Evolutionary conservation across 2,888 invertebrate species (phyloP), one percentile per base, ranked within the genome.

Genomic region (Epirrita christyi): DNA sequence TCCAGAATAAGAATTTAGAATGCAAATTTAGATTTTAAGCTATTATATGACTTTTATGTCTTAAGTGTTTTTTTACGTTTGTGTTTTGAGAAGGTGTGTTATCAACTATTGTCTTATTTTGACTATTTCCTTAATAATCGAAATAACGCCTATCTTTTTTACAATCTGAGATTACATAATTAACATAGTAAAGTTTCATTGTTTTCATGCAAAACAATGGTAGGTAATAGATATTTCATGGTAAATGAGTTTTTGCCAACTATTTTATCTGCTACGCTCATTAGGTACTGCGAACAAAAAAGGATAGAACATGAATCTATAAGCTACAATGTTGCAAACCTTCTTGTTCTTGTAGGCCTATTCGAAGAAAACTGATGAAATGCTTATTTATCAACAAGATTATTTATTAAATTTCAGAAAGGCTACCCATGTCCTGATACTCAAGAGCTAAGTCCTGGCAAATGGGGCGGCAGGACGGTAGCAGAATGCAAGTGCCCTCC

Each of bases 401-500:
- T 32, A 32, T 28, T 28, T 43, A 7, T 29, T 1, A 0, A 9
- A 5, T 88, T 88, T 13, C 85, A 92, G 92, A 90, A 89, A 84
- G 97, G 97, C 10, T 93, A 95, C 67, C 97, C 97, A 0, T 97
- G 97, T 75, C 96, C 96, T 0, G 95, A 96, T 0, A 96, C 96
- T 8, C 97, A 97, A 94, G 97, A 97, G 84, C 84, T 97, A 28
- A 95, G 95, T 63, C 96, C 96, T 0, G 93, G 82, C 60, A 72
- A 83, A 32, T 80, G 91, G 92, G 80, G 93, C 80, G 72, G 93
- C 55, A 85, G 93, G 14, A 94, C 94, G 1, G 92, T 94, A 0
- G 96, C 97, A 0, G 96, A 96, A 78, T 97, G 97, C 84, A 94
- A 95, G 66, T 97, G 97, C 74, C 97, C 97, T 0, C 97, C 97